Evolutionary conservation across 2,888 invertebrate species (phyloP).

Genomic region (Galerucella calmariensis): DNA sequence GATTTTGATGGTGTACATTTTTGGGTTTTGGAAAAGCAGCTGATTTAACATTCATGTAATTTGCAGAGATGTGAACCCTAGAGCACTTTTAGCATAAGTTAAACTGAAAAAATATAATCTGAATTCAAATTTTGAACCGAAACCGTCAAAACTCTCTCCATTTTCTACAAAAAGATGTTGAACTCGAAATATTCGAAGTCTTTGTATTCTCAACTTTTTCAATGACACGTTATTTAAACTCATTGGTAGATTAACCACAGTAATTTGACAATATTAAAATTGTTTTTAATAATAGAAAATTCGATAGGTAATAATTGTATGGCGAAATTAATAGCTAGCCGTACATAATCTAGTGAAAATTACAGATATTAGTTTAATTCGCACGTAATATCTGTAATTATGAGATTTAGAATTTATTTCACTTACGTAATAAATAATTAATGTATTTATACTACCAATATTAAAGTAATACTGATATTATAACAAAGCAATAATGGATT

Average conservation of each 20-base stretch:
- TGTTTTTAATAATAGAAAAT: neutral
- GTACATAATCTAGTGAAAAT: neutral
- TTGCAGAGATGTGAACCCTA: no score
- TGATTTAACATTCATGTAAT: no score
- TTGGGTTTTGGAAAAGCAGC: no score
- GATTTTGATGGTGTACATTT: no score
- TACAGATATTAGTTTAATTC: neutral
- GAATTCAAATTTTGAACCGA: no score
- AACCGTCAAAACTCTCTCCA: no score
- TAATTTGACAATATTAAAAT: neutral
- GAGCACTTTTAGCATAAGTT: no score
- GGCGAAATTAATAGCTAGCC: neutral
- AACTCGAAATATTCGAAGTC: no score
- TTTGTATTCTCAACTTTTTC: no score
- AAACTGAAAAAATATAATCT: no score
- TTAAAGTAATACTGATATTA: neutral
- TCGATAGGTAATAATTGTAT: neutral
- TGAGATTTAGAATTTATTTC: neutral
- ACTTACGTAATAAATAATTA: neutral
- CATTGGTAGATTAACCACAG: neutral
- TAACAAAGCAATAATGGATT: no score
- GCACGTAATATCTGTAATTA: neutral
- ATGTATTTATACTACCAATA: neutral
- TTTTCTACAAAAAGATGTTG: no score
- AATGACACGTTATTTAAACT: neutral